A percentile compares a stretch with the other conserved stretches of the same genome.
Evolutionary conservation across 1,140 invertebrate species (phyloP).

Genomic region (Saccostrea echinata): DNA sequence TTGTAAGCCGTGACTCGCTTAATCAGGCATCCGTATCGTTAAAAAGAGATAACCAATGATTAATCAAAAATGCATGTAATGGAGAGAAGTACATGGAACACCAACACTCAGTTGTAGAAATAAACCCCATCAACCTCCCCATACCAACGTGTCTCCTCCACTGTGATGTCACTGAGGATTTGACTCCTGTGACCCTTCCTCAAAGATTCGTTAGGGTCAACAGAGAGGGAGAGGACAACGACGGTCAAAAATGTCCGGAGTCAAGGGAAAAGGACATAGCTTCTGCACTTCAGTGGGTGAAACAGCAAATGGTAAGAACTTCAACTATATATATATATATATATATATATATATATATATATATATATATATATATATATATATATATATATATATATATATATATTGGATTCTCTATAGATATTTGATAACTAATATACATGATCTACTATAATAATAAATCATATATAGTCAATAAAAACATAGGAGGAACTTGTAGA

Average conservation of each 20-base stretch:
- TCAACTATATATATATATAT: too few relatives aligned
- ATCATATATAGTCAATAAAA: too few relatives aligned
- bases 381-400: too few relatives aligned
- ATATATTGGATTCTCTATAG: too few relatives aligned
- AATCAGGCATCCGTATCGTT: slow-evolving; percentile 22
- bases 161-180: neutral
- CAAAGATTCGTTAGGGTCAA: neutral
- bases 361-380: too few relatives aligned
- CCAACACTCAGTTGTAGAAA: neutral
- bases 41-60: neutral
- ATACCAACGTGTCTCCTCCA: neutral
- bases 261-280: neutral
- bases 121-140: neutral
- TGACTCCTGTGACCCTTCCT: neutral
- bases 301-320: slow-evolving; percentile 6
- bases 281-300: neutral
- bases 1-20: neutral
- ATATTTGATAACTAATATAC: too few relatives aligned
- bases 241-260: neutral
- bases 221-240: neutral
- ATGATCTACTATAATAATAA: too few relatives aligned
- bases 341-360: too few relatives aligned
- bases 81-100: neutral
- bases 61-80: slow-evolving; percentile 8
- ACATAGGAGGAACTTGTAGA: too few relatives aligned